phyloP scores from a whole-genome alignment of 1,140 invertebrate species.

The Sitobion miscanthi region DNA sequence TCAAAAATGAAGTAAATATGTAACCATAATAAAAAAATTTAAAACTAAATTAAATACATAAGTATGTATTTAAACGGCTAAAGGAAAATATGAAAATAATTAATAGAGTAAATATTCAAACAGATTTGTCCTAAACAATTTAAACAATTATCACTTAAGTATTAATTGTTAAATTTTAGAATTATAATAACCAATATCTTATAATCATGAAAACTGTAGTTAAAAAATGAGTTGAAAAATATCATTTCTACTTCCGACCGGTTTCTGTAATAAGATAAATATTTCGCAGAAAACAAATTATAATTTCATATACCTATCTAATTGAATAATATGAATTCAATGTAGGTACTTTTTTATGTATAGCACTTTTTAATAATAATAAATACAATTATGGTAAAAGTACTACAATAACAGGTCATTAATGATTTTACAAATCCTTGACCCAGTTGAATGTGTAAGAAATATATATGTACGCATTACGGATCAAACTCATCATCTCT shows the following conservation, averaged over 20 bases:
- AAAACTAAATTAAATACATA: not conserved
- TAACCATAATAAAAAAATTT: not conserved
- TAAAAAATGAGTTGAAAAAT: not conserved
- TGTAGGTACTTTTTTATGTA: conserved; percentile 10
- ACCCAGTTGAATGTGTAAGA: conserved; percentile 42
- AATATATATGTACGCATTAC: conserved; percentile 18
- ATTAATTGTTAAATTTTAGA: not conserved
- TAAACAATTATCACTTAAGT: not conserved
- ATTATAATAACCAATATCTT: not conserved
- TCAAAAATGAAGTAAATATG: not conserved
- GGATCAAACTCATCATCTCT: conserved; percentile 36
- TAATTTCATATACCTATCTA: not conserved
- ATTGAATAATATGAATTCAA: not conserved
- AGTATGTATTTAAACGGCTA: not conserved
- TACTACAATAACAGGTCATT: conserved; percentile 12
- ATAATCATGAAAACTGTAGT: not conserved
- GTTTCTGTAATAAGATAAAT: not conserved
- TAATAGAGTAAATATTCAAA: not conserved
- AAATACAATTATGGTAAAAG: conserved; percentile 45
- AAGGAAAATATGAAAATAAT: not conserved
- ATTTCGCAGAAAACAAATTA: not conserved
- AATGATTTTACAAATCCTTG: conserved; percentile 51
- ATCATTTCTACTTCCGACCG: not conserved
- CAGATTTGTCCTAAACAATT: not conserved
- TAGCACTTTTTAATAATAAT: conserved; percentile 25